phyloP scores from a whole-genome alignment of 2,797 vertebrate genomes.

The Myotis myotis region DNA sequence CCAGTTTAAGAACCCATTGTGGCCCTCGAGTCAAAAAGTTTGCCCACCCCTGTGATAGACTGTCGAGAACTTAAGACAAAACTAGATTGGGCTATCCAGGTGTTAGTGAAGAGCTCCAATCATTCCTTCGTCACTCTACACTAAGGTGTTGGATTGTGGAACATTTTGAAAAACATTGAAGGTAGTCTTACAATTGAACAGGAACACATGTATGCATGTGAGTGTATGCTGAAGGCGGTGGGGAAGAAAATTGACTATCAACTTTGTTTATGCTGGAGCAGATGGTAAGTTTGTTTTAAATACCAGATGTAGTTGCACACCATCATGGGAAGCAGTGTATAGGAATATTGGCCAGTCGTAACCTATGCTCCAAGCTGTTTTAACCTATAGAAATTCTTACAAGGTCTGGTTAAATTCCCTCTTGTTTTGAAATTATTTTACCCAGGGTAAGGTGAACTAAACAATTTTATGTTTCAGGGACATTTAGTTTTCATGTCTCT shows the following conservation, averaged over 20 bases:
- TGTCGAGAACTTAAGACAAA: constrained; percentile 15
- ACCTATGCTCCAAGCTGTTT: background rate
- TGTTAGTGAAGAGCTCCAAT: background rate
- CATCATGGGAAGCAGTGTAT: background rate
- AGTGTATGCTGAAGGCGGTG: background rate
- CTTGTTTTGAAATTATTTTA: constrained; percentile 48
- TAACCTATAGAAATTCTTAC: background rate
- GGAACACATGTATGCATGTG: background rate
- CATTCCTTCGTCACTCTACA: background rate
- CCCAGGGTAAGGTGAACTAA: background rate
- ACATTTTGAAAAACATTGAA: constrained; percentile 1
- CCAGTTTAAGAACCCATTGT: too few species aligned
- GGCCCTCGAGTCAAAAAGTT: too few species aligned
- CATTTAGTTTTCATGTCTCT: background rate
- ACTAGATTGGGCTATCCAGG: background rate
- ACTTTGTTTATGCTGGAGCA: background rate
- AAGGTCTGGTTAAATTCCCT: constrained; percentile 4
- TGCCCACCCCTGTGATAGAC: too few species aligned
- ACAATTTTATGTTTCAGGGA: background rate
- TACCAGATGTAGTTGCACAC: background rate
- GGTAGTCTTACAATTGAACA: background rate
- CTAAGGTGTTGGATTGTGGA: background rate
- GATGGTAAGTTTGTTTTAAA: background rate
- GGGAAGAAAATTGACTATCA: background rate
- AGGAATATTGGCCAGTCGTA: background rate